Evolutionary conservation across 2,888 invertebrate genomes (phyloP), one percentile per base, ranked within the genome.

Genomic region (Coremacera marginata): DNA sequence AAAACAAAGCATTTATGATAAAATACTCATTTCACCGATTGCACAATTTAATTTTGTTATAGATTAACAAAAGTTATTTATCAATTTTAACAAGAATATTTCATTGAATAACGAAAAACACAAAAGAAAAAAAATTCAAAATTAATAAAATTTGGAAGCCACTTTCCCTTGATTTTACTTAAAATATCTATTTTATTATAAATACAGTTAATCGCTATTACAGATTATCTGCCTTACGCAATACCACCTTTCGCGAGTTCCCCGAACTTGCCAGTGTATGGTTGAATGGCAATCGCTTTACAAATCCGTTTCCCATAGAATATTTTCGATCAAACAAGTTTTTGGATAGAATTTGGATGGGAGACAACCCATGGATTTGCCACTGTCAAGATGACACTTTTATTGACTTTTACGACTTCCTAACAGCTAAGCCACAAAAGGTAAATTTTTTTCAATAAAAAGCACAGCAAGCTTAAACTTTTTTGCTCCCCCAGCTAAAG

Each of bases 361-460:
- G 91, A 19, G 94, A 95, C 83, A 95, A 95, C 87, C 93, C 94
- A 81, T 95, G 95, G 95, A 90, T 93, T 78, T 95, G 95, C 85
- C 93, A 94, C 80, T 95, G 95, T 83, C 82, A 87, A n/a, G 92
- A 92, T 80, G 82, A 83, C 0, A 90, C 92, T 27, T 92, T 95
- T 86, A 90, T 91, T 75, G 90, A 91, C 11, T 92, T 93, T 83
- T 94, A 92, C 82, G 90, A 91, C 78, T 94, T 90, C 85, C 84
- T 94, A 16, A 92, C 91, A 1, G 86, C 91, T 22, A 90, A 91
- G 78, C 92, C 93, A 1, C 89, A 89, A 31, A 93, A 87, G 84
- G 88, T 89, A 76, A 11, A 44, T 44, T 44, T 44, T 8, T 44
- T 44, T 3, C 4, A 44, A 11, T 37, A 11, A 11, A 11, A 44